Conservation (phyloP, 2,113 vertebrate genomes). For the Ailuropoda melanoleuca region DNA sequence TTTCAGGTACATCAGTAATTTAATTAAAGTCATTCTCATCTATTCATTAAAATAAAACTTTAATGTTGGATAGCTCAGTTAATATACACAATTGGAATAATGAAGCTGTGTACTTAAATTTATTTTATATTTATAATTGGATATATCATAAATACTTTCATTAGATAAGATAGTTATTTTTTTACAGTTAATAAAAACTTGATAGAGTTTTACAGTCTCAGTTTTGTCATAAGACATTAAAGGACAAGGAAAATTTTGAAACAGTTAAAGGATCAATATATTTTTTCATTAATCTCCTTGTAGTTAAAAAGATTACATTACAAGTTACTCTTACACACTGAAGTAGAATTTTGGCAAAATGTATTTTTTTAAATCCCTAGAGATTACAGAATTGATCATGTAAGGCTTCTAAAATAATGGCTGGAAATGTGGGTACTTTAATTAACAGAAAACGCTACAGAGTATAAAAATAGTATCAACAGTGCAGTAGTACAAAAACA, state of each 20-base stretch:
- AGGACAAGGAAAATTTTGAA: constrained; percentile 24
- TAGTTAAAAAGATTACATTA: constrained; percentile 1
- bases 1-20: constrained; percentile 12
- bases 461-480: neutral
- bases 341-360: neutral
- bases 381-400: neutral
- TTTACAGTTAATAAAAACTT: neutral
- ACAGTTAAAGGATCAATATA: constrained; percentile 12
- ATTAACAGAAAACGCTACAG: neutral
- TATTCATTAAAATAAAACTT: constrained; percentile 33
- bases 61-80: neutral
- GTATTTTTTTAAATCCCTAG: neutral
- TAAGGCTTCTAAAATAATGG: constrained; percentile 22
- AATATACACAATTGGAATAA: neutral
- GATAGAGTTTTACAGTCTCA: neutral
- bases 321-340: neutral
- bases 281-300: constrained; percentile 33
- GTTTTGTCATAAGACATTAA: constrained; percentile 34
- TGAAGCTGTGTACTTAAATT: neutral
- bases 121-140: constrained; percentile 29
- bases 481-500: neutral
- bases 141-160: neutral
- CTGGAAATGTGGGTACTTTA: neutral
- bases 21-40: constrained; percentile 30
- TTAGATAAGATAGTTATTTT: neutral